A percentile compares a stretch with the other conserved stretches of the same genome.
These are phyloP conservation scores for Scartelaos histophorus DNA, from an alignment of 2,113 vertebrate species.

Conservation along the genomic window DNA sequence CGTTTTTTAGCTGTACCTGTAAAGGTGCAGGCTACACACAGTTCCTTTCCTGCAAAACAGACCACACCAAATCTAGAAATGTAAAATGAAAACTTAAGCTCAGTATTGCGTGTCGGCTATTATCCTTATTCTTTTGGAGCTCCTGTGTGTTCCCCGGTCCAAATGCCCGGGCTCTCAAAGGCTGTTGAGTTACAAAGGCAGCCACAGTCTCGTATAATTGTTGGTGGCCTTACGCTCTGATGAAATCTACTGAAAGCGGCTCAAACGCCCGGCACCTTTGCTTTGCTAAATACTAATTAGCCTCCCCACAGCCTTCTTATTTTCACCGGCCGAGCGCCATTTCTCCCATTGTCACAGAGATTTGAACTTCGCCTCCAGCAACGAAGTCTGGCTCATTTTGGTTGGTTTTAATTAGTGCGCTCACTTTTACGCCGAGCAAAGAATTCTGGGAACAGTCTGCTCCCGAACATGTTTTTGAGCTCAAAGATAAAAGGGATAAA, in stretches of 20 bases:
- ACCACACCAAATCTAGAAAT: not conserved
- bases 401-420: constrained; percentile 40
- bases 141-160: constrained; percentile 27
- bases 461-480: constrained; percentile 6
- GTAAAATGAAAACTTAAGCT: not conserved
- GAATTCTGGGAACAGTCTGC: constrained; percentile 23
- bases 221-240: constrained; percentile 32
- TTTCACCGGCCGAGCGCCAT: constrained; percentile 38
- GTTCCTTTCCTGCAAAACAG: no score
- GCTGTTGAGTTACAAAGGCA: constrained; percentile 9
- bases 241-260: constrained; percentile 49
- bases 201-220: constrained; percentile 23
- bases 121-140: constrained; percentile 16
- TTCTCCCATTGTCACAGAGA: constrained; percentile 50
- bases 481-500: not conserved
- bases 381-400: constrained; percentile 24
- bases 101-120: no score
- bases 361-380: constrained; percentile 34
- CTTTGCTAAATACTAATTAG: constrained; percentile 49
- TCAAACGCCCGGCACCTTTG: constrained; percentile 27
- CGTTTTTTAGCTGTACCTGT: no score
- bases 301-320: constrained; percentile 39
- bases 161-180: constrained; percentile 23
- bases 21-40: no score
- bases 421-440: constrained; percentile 18